Evolutionary conservation across 2,888 invertebrate species (phyloP).

Genomic region (Caenorhabditis virilis): DNA sequence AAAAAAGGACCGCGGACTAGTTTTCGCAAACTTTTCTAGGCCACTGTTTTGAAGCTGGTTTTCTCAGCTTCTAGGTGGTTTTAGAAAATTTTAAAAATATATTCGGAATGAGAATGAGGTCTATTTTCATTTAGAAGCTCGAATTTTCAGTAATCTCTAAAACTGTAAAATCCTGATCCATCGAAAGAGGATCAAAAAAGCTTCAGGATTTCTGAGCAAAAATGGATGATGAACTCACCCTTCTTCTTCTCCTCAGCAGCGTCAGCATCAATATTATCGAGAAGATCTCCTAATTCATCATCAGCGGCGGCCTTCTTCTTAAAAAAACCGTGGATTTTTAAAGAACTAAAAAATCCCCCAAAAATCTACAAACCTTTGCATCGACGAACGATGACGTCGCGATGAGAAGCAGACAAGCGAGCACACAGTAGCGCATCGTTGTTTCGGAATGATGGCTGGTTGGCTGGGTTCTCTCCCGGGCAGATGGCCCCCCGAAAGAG

Average conservation of each 20-base stretch:
- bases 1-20: too few relatives aligned
- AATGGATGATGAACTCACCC: too few relatives aligned
- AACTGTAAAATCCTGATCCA: too few relatives aligned
- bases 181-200: too few relatives aligned
- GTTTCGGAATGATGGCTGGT: slow-evolving; percentile 4
- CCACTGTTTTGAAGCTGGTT: too few relatives aligned
- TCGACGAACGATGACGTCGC: slow-evolving; percentile 26
- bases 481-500: background rate
- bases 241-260: slow-evolving; percentile 55
- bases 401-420: slow-evolving; percentile 26
- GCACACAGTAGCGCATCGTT: slow-evolving; percentile 36
- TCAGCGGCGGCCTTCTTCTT: slow-evolving; percentile 42
- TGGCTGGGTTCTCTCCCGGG: slow-evolving; percentile 4
- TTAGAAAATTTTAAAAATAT: too few relatives aligned
- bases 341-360: background rate
- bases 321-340: slow-evolving; percentile 2
- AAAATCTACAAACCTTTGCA: slow-evolving; percentile 22
- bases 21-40: too few relatives aligned
- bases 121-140: too few relatives aligned
- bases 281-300: slow-evolving; percentile 58
- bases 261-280: slow-evolving; percentile 67
- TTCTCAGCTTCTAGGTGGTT: too few relatives aligned
- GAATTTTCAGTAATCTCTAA: too few relatives aligned
- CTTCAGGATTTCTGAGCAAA: too few relatives aligned
- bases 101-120: too few relatives aligned